Evolutionary conservation across 2,797 vertebrate genomes (phyloP).

Genomic region (Alectoris magna): DNA sequence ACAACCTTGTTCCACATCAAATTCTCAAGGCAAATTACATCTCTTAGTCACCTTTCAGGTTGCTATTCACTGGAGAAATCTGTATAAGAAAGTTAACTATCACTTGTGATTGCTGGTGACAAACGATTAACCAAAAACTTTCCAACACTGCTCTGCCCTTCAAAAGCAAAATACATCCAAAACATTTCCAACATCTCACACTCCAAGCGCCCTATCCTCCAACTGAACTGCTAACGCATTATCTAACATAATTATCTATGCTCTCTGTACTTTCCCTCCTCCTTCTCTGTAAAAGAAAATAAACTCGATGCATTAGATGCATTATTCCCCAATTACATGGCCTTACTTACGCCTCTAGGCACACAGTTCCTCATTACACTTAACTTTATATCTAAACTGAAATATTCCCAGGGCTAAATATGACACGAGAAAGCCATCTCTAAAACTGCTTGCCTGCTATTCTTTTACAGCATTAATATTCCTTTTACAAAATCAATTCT

Average conservation of each 20-base stretch:
- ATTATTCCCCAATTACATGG: background rate
- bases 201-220: background rate
- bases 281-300: background rate
- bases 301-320: background rate
- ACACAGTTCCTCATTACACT: background rate
- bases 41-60: background rate
- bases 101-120: background rate
- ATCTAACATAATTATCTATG: background rate
- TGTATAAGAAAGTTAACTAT: background rate
- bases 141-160: background rate
- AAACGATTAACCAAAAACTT: background rate
- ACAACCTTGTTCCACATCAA: background rate
- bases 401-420: background rate
- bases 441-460: background rate
- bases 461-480: background rate
- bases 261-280: background rate
- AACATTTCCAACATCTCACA: background rate
- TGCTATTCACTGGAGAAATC: background rate
- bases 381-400: background rate
- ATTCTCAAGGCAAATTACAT: background rate
- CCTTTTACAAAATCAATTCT: background rate
- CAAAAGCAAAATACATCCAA: background rate
- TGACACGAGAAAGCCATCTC: background rate
- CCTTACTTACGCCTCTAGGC: background rate
- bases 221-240: background rate